Base-by-base conservation (phyloP, 1,140 invertebrate genomes). In the Bilobella aurantiaca region DNA sequence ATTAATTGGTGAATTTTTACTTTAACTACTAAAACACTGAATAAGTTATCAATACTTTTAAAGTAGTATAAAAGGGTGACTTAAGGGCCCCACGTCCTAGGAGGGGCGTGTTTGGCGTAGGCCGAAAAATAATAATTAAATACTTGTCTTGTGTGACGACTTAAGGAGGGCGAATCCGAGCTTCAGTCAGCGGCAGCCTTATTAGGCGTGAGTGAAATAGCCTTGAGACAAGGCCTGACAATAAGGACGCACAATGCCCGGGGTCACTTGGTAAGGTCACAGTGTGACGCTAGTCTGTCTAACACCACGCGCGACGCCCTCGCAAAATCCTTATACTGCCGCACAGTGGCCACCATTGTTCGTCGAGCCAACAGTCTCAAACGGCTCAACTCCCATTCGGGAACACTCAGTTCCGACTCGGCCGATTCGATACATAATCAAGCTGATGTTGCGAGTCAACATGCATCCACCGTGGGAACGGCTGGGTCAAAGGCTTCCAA, bases 321-420 rank as follows among this genome's bases (percentile, higher is more conserved):
- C 47, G 91, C 92, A 1, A 95, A 95, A 80, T 92, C 93, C 12
- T 79, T 96, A 14, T 96, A 96, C 76, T 94, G 90, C 75, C 85
- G 93, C 58, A 95, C 92, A 0, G 90, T 96, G n/a, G 91, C 91
- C 3, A 94, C 92, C 3, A 95, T 96, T 71, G 90, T 96, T 3
- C 81, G 91, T 29, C 81, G 92, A 73, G 91, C 93, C 23, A 96
- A 96, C 75, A 95, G 90, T 74, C 79, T 95, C 14, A 93, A 94
- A 77, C 82, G 91, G 34, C 78, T 93, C 12, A 89, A 90, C 18
- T 93, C 91, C 0, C 91, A 89, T 1, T 80, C 79, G 18, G 91
- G 91, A 53, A 93, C 91, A 1, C 78, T 93, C 0, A 91, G 89
- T 65, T 93, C 90, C 0, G 90, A 93, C 75, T 93, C 90, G 0